Evolutionary conservation across 2,113 vertebrate species (phyloP), one percentile per base, ranked within the genome.

Genomic region (Pleuronectes platessa): DNA sequence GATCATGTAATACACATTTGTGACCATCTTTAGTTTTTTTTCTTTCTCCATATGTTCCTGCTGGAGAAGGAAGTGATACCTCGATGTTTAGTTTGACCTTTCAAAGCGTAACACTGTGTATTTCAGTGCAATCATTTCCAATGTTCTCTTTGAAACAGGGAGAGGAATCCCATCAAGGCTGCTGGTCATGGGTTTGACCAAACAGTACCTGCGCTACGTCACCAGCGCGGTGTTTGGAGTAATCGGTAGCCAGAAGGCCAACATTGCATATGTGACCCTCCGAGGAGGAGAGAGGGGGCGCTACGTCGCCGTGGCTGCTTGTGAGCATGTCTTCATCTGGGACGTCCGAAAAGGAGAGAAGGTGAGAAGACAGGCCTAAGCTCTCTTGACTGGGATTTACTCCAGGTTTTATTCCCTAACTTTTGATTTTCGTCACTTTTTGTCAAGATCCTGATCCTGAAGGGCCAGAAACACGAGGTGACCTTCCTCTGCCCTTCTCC

Each of bases 271-370:
- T 40, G 96, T 99, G 82, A 94, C 92, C 0, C 93, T 96, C 54
- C 94, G 95, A 11, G 93, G 95, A 12, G 96, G 96, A 0, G 98
- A 98, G 89, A 96, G 82, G 75, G 96, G 95, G 1, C 97, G 97
- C 62, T 96, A 95, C 4, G 95, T 97, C 21, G 98, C 98, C 0
- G 97, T 95, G 27, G 96, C 96, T 0, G 97, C 97, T 13, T 99
- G 98, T 18, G 97, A 99, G 61, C 97, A 98, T 14, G 97, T 99
- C 61, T 97, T 99, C 82, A 94, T 99, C 84, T 99, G 98, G 98
- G 97, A 99, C 61, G 87, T 95, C 2, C 92, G 97, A 14, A 99
- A 97, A 88, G 97, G 94, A 42, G 97, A 99, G 87, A 99, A 99
- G 96, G 98, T 98, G 78, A 86, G 80, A 49, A 15, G 9, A 4